Conservation (phyloP, 2,888 invertebrate species). For the Dioctria rufipes region DNA sequence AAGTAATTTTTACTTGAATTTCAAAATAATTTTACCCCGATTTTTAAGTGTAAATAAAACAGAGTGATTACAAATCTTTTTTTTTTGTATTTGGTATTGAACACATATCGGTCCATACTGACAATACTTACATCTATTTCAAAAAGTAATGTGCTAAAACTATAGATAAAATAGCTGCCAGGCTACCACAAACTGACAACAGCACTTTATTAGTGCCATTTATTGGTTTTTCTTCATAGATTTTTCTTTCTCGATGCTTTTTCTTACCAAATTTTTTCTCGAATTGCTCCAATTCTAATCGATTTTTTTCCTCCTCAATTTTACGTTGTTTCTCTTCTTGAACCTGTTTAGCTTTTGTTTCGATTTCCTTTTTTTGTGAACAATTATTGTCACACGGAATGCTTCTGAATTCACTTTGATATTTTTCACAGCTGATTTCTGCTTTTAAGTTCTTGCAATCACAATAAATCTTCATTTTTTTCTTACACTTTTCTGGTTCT, state of each 20-base stretch:
- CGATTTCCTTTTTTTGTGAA: conserved; percentile 73
- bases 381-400: conserved; percentile 80
- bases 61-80: no score
- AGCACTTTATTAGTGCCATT: conserved; percentile 62
- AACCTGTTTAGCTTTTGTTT: conserved; percentile 72
- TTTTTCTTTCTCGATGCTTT: conserved; percentile 73
- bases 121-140: background rate
- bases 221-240: conserved; percentile 58
- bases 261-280: conserved; percentile 83
- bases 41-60: no score
- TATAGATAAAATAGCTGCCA: conserved; percentile 62
- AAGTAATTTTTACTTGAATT: no score
- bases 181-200: conserved; percentile 61
- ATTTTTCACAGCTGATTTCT: conserved; percentile 79
- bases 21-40: no score
- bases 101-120: no score
- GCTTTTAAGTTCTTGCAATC: conserved; percentile 83
- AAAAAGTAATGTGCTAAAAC: conserved; percentile 56
- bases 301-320: conserved; percentile 78
- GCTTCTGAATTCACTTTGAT: conserved; percentile 67
- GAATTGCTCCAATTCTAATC: conserved; percentile 82
- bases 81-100: no score
- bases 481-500: conserved; percentile 79
- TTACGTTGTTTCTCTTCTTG: conserved; percentile 74
- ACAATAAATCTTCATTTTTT: conserved; percentile 86